These are phyloP conservation scores for Apotomis betuletana DNA, from an alignment of 2,888 invertebrate genomes.

Conservation along the genomic window DNA sequence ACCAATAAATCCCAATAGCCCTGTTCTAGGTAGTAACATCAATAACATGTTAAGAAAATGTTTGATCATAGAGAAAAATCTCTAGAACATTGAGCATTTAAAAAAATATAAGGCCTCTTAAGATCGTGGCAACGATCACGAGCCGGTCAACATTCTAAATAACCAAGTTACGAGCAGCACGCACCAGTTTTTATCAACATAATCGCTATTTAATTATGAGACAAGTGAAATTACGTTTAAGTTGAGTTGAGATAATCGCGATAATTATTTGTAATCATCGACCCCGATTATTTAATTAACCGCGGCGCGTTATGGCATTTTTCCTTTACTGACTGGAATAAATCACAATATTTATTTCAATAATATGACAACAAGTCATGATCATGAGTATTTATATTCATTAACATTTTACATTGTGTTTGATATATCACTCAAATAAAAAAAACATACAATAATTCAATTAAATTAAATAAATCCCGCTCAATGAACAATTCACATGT, in stretches of 20 bases:
- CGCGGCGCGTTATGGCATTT: not conserved
- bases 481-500: too few species aligned
- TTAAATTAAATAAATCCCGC: too few species aligned
- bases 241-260: slow-evolving; percentile 8
- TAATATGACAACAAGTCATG: too few species aligned
- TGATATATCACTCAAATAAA: too few species aligned
- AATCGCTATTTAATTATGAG: not conserved
- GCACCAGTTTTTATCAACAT: not conserved
- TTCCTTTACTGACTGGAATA: not conserved
- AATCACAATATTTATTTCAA: not conserved
- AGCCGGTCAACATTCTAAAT: not conserved
- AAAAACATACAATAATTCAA: too few species aligned
- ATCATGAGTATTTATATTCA: too few species aligned
- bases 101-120: not conserved
- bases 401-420: too few species aligned
- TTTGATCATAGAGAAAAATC: too few species aligned
- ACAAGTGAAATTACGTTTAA: not conserved
- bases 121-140: slow-evolving; percentile 11
- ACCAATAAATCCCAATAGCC: too few species aligned
- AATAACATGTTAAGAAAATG: too few species aligned
- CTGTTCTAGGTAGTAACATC: too few species aligned
- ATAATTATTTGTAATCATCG: not conserved
- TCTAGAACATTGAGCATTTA: too few species aligned
- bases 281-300: slow-evolving; percentile 1
- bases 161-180: not conserved